Conservation (phyloP, 1,140 invertebrate species). For the Polypedilum vanderplanki region DNA sequence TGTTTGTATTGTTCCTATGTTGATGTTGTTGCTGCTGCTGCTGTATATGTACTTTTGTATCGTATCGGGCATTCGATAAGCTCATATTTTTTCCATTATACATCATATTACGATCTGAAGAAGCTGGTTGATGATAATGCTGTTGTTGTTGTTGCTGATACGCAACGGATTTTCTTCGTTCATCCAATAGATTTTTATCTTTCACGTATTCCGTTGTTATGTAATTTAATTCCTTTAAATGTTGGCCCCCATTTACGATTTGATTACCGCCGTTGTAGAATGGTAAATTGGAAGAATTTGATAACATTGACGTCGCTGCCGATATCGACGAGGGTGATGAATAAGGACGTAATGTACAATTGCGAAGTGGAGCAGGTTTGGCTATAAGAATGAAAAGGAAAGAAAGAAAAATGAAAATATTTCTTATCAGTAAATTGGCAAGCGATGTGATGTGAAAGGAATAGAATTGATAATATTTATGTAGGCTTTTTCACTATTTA, state of each 20-base stretch:
- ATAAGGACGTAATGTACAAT: slow-evolving; percentile 66
- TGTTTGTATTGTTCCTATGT: slow-evolving; percentile 31
- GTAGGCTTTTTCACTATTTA: too few relatives aligned
- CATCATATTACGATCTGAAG: not conserved
- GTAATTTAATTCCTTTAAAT: slow-evolving; percentile 38
- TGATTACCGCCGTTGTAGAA: slow-evolving; percentile 9
- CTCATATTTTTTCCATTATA: slow-evolving; percentile 16
- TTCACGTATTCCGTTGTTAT: slow-evolving; percentile 45
- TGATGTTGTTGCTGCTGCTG: slow-evolving; percentile 30
- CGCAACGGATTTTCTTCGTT: not conserved
- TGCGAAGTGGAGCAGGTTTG: slow-evolving; percentile 69
- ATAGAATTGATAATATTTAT: too few relatives aligned
- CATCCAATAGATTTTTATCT: slow-evolving; percentile 29
- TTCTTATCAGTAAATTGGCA: not conserved
- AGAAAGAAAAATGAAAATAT: not conserved
- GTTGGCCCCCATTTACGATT: slow-evolving; percentile 27
- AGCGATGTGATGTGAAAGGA: too few relatives aligned
- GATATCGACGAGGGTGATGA: slow-evolving; percentile 43
- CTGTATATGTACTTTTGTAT: not conserved
- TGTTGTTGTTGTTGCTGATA: slow-evolving; percentile 29
- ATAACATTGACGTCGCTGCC: slow-evolving; percentile 33
- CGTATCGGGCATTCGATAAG: slow-evolving; percentile 1
- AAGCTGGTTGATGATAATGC: slow-evolving; percentile 31
- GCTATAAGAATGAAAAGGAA: slow-evolving; percentile 44
- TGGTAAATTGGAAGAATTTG: slow-evolving; percentile 39